phyloP scores from a whole-genome alignment of 2,113 vertebrate genomes.

The Cheirogaleus medius region DNA sequence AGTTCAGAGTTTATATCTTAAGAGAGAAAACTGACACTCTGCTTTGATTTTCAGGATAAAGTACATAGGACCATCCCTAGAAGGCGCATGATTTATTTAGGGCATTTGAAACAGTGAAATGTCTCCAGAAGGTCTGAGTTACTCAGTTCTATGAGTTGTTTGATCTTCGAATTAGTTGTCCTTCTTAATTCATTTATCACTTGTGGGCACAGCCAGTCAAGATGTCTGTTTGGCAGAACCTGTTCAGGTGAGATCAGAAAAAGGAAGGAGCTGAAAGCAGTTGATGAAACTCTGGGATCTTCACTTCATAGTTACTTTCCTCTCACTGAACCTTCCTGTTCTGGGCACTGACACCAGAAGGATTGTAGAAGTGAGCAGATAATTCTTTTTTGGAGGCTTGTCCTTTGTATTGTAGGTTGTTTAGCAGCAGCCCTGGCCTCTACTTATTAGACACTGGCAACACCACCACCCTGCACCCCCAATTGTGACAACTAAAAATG shows the following conservation, averaged over 20 bases:
- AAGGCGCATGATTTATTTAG: constrained; percentile 72
- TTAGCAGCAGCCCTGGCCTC: not conserved
- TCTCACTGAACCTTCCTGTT: not conserved
- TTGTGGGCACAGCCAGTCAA: constrained; percentile 56
- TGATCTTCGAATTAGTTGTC: constrained; percentile 80
- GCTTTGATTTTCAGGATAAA: constrained; percentile 48
- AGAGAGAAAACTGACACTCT: constrained; percentile 7
- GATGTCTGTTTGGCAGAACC: constrained; percentile 66
- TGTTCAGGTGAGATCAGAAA: constrained; percentile 67
- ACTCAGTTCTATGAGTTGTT: constrained; percentile 70
- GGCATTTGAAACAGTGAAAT: constrained; percentile 32
- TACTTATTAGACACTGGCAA: not conserved
- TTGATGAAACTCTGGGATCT: constrained; percentile 17
- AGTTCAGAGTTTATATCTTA: not conserved
- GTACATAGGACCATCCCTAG: constrained; percentile 42
- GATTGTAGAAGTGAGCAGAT: not conserved
- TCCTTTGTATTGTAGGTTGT: not conserved
- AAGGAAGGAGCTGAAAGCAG: constrained; percentile 51
- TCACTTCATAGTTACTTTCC: not conserved
- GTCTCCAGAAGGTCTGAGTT: constrained; percentile 67
- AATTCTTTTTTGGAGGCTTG: not conserved
- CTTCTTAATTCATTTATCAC: constrained; percentile 75
- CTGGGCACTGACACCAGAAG: not conserved
- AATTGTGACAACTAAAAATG: not conserved
- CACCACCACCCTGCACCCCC: not conserved